Evolutionary conservation across 2,888 invertebrate genomes (phyloP), one percentile per base, ranked within the genome.

Genomic region (Dryocosmus kuriphilus): DNA sequence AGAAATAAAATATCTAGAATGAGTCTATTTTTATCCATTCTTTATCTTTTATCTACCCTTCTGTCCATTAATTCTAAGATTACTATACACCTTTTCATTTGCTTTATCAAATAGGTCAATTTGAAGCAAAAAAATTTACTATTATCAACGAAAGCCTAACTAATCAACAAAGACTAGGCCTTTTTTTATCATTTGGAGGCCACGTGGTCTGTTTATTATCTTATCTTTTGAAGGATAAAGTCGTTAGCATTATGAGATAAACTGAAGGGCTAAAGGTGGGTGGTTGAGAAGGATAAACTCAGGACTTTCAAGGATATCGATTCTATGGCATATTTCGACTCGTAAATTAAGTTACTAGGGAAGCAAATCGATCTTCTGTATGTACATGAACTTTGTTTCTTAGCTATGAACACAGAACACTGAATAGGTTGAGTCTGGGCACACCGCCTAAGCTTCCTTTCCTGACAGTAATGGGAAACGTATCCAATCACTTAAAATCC

Each of bases 301-400:
- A 71, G n/a, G 46, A 71, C 71, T 71, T 71, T 71, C 51, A 71
- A 71, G 71, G 51, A 71, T 71, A 71, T 71, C 51, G 71, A 71
- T 51, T 71, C 19, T 1, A 30, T 51, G 30, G 30, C 71, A 71
- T 51, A 71, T 51, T 71, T 71, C 51, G 71, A 51, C 30, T 71
- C 71, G 51, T 51, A 24, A 60, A 60, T 27, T 51, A 67, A 67
- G 27, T 46, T 46, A 46, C 51, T 30, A 32, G 51, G 51, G 71
- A 71, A 71, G n/a, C 22, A 51, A 32, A 51, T 71, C 30, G n/a
- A 30, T 71, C 30, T 41, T 32, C 16, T 30, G 16, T 27, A 51
- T 60, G 60, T 60, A 11, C 27, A 60, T 27, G 35, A 22, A 19
- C 5, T 63, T 38, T 60, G 60, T 60, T 60, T 27, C 27, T 60